Base-by-base conservation (phyloP, 2,888 invertebrate species). In the Ischnura elegans region DNA sequence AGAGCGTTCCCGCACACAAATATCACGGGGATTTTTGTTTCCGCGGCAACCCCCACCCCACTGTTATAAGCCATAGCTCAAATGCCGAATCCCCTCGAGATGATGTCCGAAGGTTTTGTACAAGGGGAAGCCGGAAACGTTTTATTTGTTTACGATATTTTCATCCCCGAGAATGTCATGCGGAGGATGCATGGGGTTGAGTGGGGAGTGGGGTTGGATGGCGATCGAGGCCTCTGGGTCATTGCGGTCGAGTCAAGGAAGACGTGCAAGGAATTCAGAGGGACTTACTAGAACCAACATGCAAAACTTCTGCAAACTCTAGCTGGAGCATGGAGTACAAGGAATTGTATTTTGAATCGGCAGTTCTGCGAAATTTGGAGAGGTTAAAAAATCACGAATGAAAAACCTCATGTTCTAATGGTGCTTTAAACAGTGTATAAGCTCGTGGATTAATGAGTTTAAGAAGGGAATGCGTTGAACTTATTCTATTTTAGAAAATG, bases 41-140 rank as follows among this genome's bases (percentile, higher is more conserved):
- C 86, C 21, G 86, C n/a, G 86, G 29, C 66, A 29, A 8, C 66
- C 76, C 76, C 36, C 76, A 29, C 36, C 76, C 76, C 36, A 76
- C 25, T 36, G 8, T 76, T 46, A 46, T 86, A 86, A 86, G 86
- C 86, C 46, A 86, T 86, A 86, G 86, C 86, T 43, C 86, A 86
- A 45, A 86, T 25, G 86, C 86, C n/a, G 36, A 86, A 86, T 86
- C 86, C 86, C 86, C 45, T n/a, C n/a, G n/a, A n/a, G n/a, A n/a
- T n/a, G 86, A 45, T 45, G 46, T 45, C 45, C 10, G 45, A 46
- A 45, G 45, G 45, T 45, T 45, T 45, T 86, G 86, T 86, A 45
- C 8, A 46, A 45, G 46, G 45, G 86, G 45, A n/a, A 86, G 2
- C 25, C 86, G 45, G 45, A 46, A 86, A n/a, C 86, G 46, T 86